phyloP scores from a whole-genome alignment of 1,140 invertebrate species.

The Cecropterus lyciades region DNA sequence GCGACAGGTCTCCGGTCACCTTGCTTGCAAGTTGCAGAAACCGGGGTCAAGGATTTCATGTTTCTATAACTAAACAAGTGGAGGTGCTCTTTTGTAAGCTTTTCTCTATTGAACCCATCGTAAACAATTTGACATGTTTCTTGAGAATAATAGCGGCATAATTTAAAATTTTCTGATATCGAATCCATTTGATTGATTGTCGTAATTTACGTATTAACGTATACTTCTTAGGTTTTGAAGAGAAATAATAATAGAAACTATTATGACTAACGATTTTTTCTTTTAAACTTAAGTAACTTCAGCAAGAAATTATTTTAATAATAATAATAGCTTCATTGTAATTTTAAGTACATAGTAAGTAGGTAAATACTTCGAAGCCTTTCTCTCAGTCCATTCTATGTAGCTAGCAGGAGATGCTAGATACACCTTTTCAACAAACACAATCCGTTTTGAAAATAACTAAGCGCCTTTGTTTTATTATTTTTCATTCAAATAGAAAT shows the following conservation, averaged over 20 bases:
- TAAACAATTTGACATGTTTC: no score
- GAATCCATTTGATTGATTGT: no score
- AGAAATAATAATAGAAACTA: no score
- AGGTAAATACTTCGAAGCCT: slow-evolving; percentile 5
- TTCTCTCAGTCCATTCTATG: slow-evolving; percentile 11
- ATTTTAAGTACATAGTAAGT: neutral
- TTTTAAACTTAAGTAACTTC: no score
- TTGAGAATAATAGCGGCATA: no score
- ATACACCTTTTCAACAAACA: slow-evolving; percentile 31
- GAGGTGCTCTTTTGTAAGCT: slow-evolving; percentile 19
- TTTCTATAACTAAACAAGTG: slow-evolving; percentile 15
- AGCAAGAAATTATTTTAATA: no score
- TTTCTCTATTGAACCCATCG: neutral
- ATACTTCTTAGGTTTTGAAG: no score
- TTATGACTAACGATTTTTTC: no score
- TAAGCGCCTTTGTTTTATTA: slow-evolving; percentile 56
- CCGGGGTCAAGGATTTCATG: slow-evolving; percentile 42
- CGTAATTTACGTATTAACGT: no score
- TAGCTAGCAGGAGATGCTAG: slow-evolving; percentile 6
- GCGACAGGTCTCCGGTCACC: slow-evolving; percentile 64
- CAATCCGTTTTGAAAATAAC: slow-evolving; percentile 39
- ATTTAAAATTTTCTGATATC: no score
- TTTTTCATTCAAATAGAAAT: slow-evolving; percentile 55
- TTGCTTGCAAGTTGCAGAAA: slow-evolving; percentile 41
- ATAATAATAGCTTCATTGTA: neutral